Percentiles rank a stretch among this genome's conserved stretches.
Evolutionary conservation across 2,113 vertebrate species (phyloP).

Genomic region (Circaetus gallicus): DNA sequence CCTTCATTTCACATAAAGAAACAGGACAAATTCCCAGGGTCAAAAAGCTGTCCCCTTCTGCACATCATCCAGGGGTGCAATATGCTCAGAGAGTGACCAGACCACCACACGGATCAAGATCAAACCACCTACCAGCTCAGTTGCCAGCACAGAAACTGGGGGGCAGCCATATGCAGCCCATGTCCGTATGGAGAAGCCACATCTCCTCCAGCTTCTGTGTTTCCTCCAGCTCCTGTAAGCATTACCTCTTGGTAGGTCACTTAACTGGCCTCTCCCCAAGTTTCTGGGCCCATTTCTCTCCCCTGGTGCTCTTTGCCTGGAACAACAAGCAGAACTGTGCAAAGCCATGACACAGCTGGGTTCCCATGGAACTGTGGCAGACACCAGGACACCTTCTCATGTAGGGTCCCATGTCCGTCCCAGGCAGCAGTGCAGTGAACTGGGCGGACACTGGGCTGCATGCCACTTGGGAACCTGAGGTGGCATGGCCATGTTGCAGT

Average conservation of each 20-base stretch:
- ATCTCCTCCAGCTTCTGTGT: neutral
- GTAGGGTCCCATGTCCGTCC: neutral
- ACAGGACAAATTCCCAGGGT: neutral
- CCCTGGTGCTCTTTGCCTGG: neutral
- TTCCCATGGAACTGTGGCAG: neutral
- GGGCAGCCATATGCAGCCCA: neutral
- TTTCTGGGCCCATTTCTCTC: neutral
- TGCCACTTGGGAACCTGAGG: neutral
- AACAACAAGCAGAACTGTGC: neutral
- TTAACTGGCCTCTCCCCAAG: neutral
- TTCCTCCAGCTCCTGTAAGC: neutral
- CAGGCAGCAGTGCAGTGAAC: neutral
- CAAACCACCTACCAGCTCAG: neutral
- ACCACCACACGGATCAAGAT: neutral
- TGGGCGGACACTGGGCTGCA: neutral
- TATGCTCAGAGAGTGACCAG: neutral
- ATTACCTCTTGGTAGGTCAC: neutral
- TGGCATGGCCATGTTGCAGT: neutral
- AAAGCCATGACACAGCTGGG: neutral
- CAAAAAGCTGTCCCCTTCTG: neutral
- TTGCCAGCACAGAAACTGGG: neutral
- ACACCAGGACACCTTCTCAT: neutral
- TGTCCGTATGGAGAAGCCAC: rapidly evolving
- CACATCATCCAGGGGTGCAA: neutral
- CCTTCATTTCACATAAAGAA: neutral